Conservation (phyloP, 2,888 invertebrate species). For the Hirudinaria manillensis region DNA sequence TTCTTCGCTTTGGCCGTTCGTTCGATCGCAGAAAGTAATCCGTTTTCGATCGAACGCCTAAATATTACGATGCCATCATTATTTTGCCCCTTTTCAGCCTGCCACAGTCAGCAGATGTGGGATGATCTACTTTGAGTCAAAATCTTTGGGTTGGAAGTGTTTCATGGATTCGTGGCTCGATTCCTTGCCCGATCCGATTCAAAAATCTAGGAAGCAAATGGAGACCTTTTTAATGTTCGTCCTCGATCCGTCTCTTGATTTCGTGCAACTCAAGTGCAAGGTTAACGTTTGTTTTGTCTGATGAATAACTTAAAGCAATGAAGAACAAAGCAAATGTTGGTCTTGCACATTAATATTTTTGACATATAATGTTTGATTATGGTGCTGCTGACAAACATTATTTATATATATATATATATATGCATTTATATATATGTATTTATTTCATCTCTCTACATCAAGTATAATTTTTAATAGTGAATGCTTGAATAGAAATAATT, state of each 20-base stretch:
- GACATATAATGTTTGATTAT: no score
- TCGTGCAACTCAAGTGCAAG: slow-evolving; percentile 66
- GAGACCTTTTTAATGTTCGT: slow-evolving; percentile 58
- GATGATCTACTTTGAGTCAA: slow-evolving; percentile 88
- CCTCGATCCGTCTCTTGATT: slow-evolving; percentile 68
- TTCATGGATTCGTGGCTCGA: slow-evolving; percentile 76
- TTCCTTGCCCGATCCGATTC: slow-evolving; percentile 55
- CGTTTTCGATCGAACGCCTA: not conserved
- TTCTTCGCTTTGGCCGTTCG: not conserved
- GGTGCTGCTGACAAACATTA: no score
- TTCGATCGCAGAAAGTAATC: not conserved
- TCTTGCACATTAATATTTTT: no score
- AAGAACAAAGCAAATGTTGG: not conserved
- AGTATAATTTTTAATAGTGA: no score
- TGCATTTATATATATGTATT: no score
- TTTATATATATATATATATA: no score
- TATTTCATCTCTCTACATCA: no score
- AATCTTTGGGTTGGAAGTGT: slow-evolving; percentile 73
- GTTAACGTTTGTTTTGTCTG: slow-evolving; percentile 44
- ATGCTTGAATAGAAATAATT: no score
- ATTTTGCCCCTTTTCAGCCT: slow-evolving; percentile 56
- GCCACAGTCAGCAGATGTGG: slow-evolving; percentile 87
- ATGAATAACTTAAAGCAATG: not conserved
- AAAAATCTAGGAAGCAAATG: slow-evolving; percentile 57
- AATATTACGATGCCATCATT: not conserved